Conservation (phyloP, 2,113 vertebrate genomes). For the Pristiophorus japonicus region DNA sequence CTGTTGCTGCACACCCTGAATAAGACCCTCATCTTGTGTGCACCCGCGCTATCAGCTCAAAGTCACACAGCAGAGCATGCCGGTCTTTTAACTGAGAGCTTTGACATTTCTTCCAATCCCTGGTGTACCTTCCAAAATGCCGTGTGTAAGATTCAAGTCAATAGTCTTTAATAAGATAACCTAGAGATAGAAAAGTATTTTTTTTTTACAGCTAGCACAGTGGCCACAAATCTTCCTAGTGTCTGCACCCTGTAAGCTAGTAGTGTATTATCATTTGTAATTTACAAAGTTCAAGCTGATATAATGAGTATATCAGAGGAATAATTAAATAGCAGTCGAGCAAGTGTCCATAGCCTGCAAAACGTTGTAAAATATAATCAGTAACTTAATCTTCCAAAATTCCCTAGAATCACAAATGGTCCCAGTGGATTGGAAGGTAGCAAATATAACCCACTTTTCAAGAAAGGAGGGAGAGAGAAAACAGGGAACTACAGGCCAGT, state of each 20-base stretch:
- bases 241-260: not conserved
- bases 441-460: not conserved
- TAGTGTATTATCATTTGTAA: not conserved
- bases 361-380: not conserved
- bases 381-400: not conserved
- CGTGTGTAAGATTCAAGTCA: not conserved
- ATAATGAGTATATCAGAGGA: constrained; percentile 2
- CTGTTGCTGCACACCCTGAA: not conserved
- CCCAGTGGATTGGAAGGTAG: no score
- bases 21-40: not conserved
- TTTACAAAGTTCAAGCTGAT: not conserved
- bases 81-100: not conserved
- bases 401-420: no score
- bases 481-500: no score
- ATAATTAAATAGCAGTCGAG: not conserved
- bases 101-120: constrained; percentile 3
- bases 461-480: no score
- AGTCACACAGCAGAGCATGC: not conserved
- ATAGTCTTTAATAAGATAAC: not conserved
- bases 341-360: not conserved
- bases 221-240: not conserved
- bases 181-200: not conserved
- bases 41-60: not conserved
- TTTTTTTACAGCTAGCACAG: not conserved
- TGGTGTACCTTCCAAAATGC: not conserved